phyloP scores from a whole-genome alignment of 2,888 invertebrate genomes.

The Arge pagana region DNA sequence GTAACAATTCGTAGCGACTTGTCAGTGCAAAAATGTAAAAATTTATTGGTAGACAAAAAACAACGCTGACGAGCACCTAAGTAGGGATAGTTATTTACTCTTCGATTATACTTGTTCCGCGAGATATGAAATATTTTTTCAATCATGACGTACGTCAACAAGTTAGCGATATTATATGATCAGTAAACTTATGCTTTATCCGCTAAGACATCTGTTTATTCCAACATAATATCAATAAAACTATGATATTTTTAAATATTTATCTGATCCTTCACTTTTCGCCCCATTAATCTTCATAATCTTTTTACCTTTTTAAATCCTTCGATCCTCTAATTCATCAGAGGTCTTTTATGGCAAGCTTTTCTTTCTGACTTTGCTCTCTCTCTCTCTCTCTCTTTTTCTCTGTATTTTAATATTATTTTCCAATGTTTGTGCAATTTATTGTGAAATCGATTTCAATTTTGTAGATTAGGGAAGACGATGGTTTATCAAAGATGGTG shows the following conservation, averaged over 20 bases:
- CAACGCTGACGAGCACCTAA: too few species aligned
- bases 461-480: constrained; percentile 43
- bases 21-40: too few species aligned
- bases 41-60: too few species aligned
- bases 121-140: too few species aligned
- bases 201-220: constrained; percentile 28
- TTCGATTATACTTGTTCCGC: neutral
- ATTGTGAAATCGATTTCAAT: constrained; percentile 11
- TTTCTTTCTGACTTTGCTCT: too few species aligned
- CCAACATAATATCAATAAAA: constrained; percentile 38
- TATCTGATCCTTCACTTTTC: too few species aligned
- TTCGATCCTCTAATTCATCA: too few species aligned
- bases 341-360: too few species aligned
- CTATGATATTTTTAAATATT: constrained; percentile 35
- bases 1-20: too few species aligned
- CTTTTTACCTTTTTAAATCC: too few species aligned
- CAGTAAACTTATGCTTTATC: constrained; percentile 7
- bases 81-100: neutral
- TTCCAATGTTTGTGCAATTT: constrained; percentile 5
- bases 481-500: constrained; percentile 41
- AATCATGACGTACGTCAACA: neutral
- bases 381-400: too few species aligned
- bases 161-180: neutral
- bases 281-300: too few species aligned
- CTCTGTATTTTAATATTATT: constrained; percentile 6